These are phyloP conservation scores for Pyrocoelia pectoralis DNA, from an alignment of 2,888 invertebrate genomes.

Conservation along the genomic window DNA sequence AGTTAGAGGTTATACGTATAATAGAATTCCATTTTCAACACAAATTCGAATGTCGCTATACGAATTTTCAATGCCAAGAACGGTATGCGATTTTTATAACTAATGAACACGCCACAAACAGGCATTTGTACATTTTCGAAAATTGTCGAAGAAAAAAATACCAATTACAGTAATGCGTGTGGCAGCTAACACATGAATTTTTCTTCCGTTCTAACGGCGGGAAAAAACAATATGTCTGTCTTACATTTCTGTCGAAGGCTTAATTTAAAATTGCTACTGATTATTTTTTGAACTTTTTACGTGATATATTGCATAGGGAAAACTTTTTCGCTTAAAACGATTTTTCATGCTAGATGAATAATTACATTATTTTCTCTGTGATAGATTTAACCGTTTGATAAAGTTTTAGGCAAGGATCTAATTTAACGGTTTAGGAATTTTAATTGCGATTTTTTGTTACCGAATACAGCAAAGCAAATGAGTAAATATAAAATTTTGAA, in stretches of 20 bases:
- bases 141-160: background rate
- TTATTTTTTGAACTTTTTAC: background rate
- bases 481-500: background rate
- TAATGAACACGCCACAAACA: slow-evolving; percentile 5
- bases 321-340: background rate
- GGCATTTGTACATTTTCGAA: background rate
- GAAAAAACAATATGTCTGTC: background rate
- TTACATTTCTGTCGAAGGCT: background rate
- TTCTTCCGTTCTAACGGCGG: no score
- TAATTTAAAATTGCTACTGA: background rate
- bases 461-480: background rate
- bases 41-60: background rate
- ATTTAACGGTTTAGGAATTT: background rate
- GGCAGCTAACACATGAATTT: background rate
- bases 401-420: background rate
- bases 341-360: slow-evolving; percentile 1
- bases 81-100: slow-evolving; percentile 10
- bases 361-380: background rate
- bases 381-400: background rate
- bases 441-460: background rate
- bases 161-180: background rate
- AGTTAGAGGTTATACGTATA: background rate
- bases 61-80: slow-evolving; percentile 2
- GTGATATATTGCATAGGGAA: background rate
- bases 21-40: background rate